These are phyloP conservation scores for Papilio protenor DNA, from an alignment of 2,888 invertebrate species.

Conservation along the genomic window DNA sequence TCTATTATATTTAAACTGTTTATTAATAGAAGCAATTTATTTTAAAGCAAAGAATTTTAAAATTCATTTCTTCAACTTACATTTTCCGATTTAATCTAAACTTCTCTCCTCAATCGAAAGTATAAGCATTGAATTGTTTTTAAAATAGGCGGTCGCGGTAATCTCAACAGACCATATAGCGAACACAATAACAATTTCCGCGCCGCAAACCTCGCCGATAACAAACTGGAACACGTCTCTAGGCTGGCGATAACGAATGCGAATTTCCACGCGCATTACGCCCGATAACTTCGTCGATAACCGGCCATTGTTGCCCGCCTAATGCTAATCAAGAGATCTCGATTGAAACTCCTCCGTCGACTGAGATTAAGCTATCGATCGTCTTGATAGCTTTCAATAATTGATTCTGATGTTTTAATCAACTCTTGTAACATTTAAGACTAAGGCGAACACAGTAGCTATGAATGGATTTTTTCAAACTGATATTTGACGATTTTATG, in stretches of 20 bases:
- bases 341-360: constrained; percentile 71
- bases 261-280: constrained; percentile 82
- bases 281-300: constrained; percentile 77
- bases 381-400: constrained; percentile 53
- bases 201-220: constrained; percentile 70
- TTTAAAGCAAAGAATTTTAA: too few species aligned
- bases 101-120: neutral
- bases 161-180: constrained; percentile 75
- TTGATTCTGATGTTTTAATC: constrained; percentile 53
- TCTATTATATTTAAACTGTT: too few species aligned
- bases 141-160: constrained; percentile 46
- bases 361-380: constrained; percentile 26
- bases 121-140: constrained; percentile 36
- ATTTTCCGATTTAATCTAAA: neutral
- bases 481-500: neutral
- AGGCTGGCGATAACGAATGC: constrained; percentile 67
- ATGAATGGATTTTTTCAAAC: neutral
- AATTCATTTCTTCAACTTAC: neutral
- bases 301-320: constrained; percentile 69
- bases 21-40: too few species aligned
- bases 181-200: constrained; percentile 75
- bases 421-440: neutral
- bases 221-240: constrained; percentile 73
- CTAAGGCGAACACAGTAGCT: neutral
- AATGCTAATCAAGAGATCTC: constrained; percentile 78